These are phyloP conservation scores for Anser brachyrhynchus DNA, from an alignment of 2,113 vertebrate species.

Conservation along the genomic window DNA sequence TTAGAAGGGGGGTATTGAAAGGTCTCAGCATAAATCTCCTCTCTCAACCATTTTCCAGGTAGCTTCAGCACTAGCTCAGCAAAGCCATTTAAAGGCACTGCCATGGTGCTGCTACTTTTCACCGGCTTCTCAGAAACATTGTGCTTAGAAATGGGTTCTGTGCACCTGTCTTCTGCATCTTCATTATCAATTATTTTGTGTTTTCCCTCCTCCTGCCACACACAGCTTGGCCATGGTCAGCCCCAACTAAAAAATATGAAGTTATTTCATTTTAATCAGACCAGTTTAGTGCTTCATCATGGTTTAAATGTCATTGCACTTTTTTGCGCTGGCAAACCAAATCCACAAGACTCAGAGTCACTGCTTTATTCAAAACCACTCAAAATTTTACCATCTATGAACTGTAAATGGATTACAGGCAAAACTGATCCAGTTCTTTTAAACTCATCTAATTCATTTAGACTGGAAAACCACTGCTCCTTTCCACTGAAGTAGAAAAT, in stretches of 20 bases:
- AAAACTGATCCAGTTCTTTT: neutral
- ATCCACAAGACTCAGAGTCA: accelerated
- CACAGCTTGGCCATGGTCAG: neutral
- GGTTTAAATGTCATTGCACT: accelerated
- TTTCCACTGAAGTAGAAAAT: neutral
- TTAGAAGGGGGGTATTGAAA: neutral
- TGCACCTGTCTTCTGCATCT: neutral
- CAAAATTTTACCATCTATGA: neutral
- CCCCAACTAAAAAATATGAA: neutral
- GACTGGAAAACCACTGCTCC: neutral
- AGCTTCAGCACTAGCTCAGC: too few relatives aligned
- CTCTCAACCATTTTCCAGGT: too few relatives aligned
- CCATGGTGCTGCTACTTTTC: neutral
- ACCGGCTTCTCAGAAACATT: neutral
- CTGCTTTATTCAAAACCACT: neutral
- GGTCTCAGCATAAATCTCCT: neutral
- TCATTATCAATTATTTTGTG: neutral
- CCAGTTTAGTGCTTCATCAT: accelerated
- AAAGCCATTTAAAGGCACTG: too few relatives aligned
- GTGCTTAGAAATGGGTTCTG: neutral
- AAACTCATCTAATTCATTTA: neutral
- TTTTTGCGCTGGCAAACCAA: neutral
- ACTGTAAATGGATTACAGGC: neutral
- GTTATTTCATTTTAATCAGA: neutral
- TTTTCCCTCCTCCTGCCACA: neutral